Conservation (phyloP, 2,888 invertebrate genomes). For the Drosophila atroscutellata region DNA sequence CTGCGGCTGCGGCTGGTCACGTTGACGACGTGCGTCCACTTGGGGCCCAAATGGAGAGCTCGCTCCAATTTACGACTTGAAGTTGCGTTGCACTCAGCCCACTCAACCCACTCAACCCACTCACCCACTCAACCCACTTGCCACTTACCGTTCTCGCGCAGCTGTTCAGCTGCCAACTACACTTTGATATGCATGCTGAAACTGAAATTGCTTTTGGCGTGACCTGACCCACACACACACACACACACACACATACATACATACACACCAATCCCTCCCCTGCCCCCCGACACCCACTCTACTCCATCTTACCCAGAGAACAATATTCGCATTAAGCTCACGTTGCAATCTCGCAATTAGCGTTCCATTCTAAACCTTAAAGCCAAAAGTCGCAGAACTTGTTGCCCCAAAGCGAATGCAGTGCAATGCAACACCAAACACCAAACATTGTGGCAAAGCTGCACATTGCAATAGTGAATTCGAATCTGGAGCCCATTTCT, state of each 20-base stretch:
- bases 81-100: conserved; percentile 9
- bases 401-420: conserved; percentile 30
- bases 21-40: conserved; percentile 8
- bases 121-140: conserved; percentile 3
- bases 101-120: neutral
- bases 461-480: neutral
- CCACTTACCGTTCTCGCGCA: conserved; percentile 2
- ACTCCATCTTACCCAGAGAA: conserved; percentile 1
- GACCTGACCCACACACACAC: neutral
- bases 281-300: neutral
- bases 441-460: conserved; percentile 35
- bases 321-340: conserved; percentile 51
- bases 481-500: conserved; percentile 9
- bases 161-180: conserved; percentile 24
- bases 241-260: neutral
- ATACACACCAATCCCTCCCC: neutral
- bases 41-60: neutral
- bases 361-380: conserved; percentile 47
- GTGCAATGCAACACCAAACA: neutral
- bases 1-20: conserved; percentile 2
- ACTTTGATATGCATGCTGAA: conserved; percentile 2
- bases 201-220: conserved; percentile 3
- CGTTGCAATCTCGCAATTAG: conserved; percentile 48
- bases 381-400: conserved; percentile 70
- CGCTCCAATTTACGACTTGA: neutral